Evolutionary conservation across 1,140 invertebrate genomes (phyloP).

Genomic region (Aphidius gifuensis): DNA sequence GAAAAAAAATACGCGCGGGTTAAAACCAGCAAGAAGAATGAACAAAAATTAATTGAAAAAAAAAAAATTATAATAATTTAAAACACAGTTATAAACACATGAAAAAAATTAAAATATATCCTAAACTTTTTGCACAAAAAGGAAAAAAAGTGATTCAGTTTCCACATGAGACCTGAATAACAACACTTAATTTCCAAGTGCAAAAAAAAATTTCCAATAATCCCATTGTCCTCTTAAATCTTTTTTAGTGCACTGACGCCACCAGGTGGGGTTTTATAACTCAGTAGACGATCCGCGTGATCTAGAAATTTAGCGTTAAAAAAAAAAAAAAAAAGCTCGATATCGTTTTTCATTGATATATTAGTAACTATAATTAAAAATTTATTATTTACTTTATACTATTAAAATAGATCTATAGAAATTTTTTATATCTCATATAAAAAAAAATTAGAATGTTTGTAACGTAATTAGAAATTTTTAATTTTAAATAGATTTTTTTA

Average conservation of each 20-base stretch:
- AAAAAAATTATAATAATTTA: not conserved
- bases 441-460: too few relatives aligned
- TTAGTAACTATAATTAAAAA: not conserved
- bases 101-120: too few relatives aligned
- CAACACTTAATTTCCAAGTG: not conserved
- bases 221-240: constrained; percentile 1
- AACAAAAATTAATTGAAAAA: not conserved
- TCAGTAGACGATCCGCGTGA: constrained; percentile 1
- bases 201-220: constrained; percentile 3
- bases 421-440: too few relatives aligned
- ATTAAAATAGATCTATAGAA: too few relatives aligned
- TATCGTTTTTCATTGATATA: not conserved
- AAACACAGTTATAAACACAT: too few relatives aligned
- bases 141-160: too few relatives aligned
- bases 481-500: too few relatives aligned
- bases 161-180: not conserved
- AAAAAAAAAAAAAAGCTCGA: not conserved
- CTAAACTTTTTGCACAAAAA: too few relatives aligned
- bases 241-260: constrained; percentile 9
- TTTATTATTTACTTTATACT: not conserved
- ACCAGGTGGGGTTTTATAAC: not conserved
- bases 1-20: not conserved
- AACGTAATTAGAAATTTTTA: too few relatives aligned
- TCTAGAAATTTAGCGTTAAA: constrained; percentile 1
- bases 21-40: constrained; percentile 13